Evolutionary conservation across 2,797 vertebrate genomes (phyloP), one percentile per base, ranked within the genome.

Genomic region (Petrocephalus sullivani): DNA sequence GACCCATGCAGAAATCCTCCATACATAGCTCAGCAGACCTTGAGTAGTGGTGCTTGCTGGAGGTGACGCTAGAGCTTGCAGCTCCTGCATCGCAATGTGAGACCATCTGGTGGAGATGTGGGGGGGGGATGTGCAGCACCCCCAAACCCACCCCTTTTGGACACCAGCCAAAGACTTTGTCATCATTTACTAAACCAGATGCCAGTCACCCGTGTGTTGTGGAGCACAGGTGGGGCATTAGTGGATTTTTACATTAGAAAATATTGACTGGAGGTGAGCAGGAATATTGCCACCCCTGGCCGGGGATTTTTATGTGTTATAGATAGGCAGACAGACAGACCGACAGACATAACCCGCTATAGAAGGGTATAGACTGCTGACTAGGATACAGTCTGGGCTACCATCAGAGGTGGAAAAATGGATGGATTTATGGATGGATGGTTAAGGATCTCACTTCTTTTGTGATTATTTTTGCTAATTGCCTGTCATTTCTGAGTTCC

Each of bases 181-280:
- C 90, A 91, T 91, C 90, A 92, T 93, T 91, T 89, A 89, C 90
- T 89, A 88, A 92, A 93, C 87, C 89, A 88, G 91, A 90, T 92
- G 89, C 89, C 92, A 91, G 86, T 93, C 91, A 90, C 87, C 91
- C 85, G 87, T 90, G 89, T 92, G 90, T 91, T 87, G 90, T 90
- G 83, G 87, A 91, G 87, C 58, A 81, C 89, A 90, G 92, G 90
- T 90, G 64, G 88, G 88, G 89, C 92, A 91, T 89, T 84, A 57
- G 7, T 90, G 89, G 91, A 86, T 88, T 84, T 92, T 93, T 88
- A 87, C 87, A 91, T 89, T 90, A 89, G 90, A 90, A 89, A 87
- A 54, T 51, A 56, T 33, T 89, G 91, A 89, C 89, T 89, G 91
- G 87, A 87, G 53, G 88, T 89, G 86, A 89, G 90, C 88, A 89